These are phyloP conservation scores for Axea sp. DNA, from an alignment of 2,888 invertebrate species.

Conservation along the genomic window DNA sequence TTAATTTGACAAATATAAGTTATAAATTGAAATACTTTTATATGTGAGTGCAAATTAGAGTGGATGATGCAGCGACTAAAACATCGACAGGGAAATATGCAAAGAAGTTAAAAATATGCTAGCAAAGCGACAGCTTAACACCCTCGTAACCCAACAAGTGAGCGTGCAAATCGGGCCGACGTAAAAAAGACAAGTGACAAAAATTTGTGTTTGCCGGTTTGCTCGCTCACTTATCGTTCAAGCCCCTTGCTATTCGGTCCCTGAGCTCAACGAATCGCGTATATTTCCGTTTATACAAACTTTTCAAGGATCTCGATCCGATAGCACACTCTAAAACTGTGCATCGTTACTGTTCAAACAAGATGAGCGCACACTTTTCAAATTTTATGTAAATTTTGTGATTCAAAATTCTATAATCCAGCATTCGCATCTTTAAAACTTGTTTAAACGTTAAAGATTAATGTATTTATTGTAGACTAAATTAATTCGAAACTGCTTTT, in stretches of 20 bases:
- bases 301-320: slow-evolving; percentile 59
- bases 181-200: slow-evolving; percentile 64
- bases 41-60: slow-evolving; percentile 30
- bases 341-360: slow-evolving; percentile 47
- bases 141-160: slow-evolving; percentile 67
- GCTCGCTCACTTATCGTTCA: slow-evolving; percentile 67
- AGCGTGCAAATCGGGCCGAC: slow-evolving; percentile 57
- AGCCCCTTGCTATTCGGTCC: slow-evolving; percentile 22
- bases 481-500: too few species aligned
- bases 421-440: too few species aligned
- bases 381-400: slow-evolving; percentile 21
- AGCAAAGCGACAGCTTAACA: slow-evolving; percentile 68
- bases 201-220: slow-evolving; percentile 74
- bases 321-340: slow-evolving; percentile 11
- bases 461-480: too few species aligned
- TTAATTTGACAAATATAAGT: too few species aligned
- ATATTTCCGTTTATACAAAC: slow-evolving; percentile 61
- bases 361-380: slow-evolving; percentile 11
- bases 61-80: slow-evolving; percentile 43
- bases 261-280: neutral
- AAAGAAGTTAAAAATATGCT: slow-evolving; percentile 69
- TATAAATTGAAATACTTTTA: slow-evolving; percentile 22
- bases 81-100: slow-evolving; percentile 63
- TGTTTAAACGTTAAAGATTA: too few species aligned
- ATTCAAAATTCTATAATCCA: too few species aligned